A percentile compares a stretch with the other conserved stretches of the same genome.
phyloP scores from a whole-genome alignment of 2,113 vertebrate species.

The Dendrocopos noguchii region DNA sequence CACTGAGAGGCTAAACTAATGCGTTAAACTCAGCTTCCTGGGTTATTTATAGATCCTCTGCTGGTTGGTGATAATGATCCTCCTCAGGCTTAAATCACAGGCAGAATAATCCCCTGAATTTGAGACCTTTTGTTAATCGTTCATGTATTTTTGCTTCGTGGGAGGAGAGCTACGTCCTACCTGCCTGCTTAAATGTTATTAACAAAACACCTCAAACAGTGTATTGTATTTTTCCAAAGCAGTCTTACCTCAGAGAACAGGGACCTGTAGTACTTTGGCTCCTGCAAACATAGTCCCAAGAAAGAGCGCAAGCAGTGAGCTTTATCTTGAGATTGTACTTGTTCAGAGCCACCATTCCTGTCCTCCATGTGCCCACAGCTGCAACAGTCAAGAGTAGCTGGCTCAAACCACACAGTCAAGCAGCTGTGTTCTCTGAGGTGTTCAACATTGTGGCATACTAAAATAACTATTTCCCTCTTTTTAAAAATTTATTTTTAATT shows the following conservation, averaged over 20 bases:
- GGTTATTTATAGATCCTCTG: conserved; percentile 61
- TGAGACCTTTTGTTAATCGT: conserved; percentile 43
- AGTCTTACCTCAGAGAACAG: neutral
- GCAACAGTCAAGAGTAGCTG: neutral
- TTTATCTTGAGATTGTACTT: neutral
- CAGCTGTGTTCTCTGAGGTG: neutral
- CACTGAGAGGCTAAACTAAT: conserved; percentile 9
- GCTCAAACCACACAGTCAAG: neutral
- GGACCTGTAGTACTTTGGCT: neutral
- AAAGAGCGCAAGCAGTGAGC: neutral
- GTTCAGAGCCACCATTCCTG: neutral
- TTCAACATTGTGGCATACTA: neutral
- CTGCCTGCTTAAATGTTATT: neutral
- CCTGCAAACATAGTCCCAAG: neutral
- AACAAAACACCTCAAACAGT: conserved; percentile 26
- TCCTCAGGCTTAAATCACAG: conserved; percentile 49
- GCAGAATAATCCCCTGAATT: conserved; percentile 45
- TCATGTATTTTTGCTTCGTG: conserved; percentile 11
- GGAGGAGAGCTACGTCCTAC: neutral
- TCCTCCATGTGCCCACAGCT: neutral
- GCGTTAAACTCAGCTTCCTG: neutral
- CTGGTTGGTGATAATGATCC: conserved; percentile 34
- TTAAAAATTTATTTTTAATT: neutral
- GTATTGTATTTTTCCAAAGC: conserved; percentile 29
- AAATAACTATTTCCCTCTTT: neutral